Evolutionary conservation across 2,888 invertebrate genomes (phyloP).

Genomic region (Drosophila silvestris): DNA sequence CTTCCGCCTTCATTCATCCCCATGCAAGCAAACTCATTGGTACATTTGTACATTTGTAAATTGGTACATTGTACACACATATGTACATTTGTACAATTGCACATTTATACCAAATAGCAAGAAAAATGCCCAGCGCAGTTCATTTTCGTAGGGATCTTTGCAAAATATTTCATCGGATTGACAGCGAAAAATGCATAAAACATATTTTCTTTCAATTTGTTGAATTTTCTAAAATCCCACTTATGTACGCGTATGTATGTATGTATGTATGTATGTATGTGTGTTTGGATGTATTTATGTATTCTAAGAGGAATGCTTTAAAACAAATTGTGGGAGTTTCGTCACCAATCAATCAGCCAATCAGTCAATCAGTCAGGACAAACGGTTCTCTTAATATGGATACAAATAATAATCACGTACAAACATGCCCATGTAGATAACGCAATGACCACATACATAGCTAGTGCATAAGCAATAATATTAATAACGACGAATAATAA

Average conservation of each 20-base stretch:
- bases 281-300: neutral
- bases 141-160: neutral
- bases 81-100: neutral
- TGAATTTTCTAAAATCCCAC: neutral
- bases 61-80: neutral
- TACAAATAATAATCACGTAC: neutral
- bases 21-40: neutral
- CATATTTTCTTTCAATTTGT: neutral
- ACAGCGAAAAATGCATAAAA: neutral
- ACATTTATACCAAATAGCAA: neutral
- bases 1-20: neutral
- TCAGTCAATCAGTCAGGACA: neutral
- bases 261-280: neutral
- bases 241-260: neutral
- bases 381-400: neutral
- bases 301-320: neutral
- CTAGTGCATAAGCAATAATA: constrained; percentile 3
- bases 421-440: neutral
- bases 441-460: neutral
- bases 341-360: neutral
- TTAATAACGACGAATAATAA: constrained; percentile 16
- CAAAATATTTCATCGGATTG: neutral
- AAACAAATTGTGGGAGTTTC: neutral
- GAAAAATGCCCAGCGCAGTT: neutral
- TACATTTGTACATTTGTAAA: neutral